A percentile compares a stretch with the other conserved stretches of the same genome.
These are phyloP conservation scores for Phalanger gymnotis DNA, from an alignment of 2,797 vertebrate genomes.

Conservation along the genomic window DNA sequence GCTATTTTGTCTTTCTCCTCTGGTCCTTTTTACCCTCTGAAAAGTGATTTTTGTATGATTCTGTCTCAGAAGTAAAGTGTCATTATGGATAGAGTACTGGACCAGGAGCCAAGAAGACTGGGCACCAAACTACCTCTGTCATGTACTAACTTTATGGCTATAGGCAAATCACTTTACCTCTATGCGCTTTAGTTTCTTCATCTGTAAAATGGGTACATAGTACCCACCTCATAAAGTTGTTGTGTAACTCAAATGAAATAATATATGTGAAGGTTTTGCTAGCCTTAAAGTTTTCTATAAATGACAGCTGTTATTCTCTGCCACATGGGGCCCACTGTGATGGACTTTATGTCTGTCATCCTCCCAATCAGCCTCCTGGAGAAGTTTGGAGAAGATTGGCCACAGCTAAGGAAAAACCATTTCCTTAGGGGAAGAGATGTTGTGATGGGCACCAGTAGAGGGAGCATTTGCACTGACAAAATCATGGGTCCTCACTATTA, in stretches of 20 bases:
- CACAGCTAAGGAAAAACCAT: background rate
- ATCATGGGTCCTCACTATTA: background rate
- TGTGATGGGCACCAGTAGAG: background rate
- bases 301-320: background rate
- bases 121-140: background rate
- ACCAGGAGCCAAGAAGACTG: no score
- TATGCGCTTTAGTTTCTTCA: background rate
- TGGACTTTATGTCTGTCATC: background rate
- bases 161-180: background rate
- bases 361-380: background rate
- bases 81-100: background rate
- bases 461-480: background rate
- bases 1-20: background rate
- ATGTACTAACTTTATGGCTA: background rate
- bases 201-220: background rate
- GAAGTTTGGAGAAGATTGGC: background rate
- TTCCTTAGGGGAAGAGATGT: background rate
- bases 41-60: background rate
- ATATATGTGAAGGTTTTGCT: background rate
- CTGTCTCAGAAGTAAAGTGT: background rate
- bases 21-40: background rate
- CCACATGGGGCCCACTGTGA: background rate
- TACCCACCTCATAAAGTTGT: background rate
- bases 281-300: background rate
- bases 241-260: background rate